Percentiles rank a stretch among this genome's conserved stretches.
Conservation (phyloP, 2,888 invertebrate genomes). For the Neoaliturus tenellus region DNA sequence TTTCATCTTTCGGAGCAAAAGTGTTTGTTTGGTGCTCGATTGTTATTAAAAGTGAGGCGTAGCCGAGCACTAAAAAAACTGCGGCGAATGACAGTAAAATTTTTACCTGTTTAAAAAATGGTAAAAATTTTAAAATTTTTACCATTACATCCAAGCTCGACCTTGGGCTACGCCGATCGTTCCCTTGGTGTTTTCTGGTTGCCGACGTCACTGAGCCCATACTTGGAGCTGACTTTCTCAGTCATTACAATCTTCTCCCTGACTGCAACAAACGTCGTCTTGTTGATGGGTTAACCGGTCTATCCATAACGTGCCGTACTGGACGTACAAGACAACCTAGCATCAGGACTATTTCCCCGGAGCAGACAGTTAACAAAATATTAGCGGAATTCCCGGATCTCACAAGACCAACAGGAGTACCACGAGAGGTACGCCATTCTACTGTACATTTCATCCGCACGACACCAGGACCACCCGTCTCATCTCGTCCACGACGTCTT, state of each 20-base stretch:
- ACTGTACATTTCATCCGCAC: constrained; percentile 65
- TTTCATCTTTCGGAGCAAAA: too few relatives aligned
- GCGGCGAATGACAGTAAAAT: too few relatives aligned
- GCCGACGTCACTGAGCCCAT: neutral
- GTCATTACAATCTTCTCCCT: neutral
- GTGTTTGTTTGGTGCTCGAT: too few relatives aligned
- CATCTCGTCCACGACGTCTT: constrained; percentile 67
- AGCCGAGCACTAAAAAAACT: too few relatives aligned
- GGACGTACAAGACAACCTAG: neutral
- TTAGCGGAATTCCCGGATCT: constrained; percentile 48
- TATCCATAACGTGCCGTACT: neutral
- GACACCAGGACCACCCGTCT: constrained; percentile 68
- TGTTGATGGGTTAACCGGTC: neutral
- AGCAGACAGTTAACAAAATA: neutral
- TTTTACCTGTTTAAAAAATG: too few relatives aligned
- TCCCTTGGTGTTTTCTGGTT: neutral
- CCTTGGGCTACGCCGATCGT: neutral
- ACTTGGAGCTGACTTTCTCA: neutral
- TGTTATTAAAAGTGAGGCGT: too few relatives aligned
- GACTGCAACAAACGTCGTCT: neutral
- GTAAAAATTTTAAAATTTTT: too few relatives aligned
- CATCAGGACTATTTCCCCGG: neutral
- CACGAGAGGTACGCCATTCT: constrained; percentile 22
- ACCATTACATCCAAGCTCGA: too few relatives aligned
- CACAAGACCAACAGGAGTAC: neutral